Percentiles rank a stretch among this genome's conserved stretches.
These are phyloP conservation scores for Dendrolimus pini DNA, from an alignment of 2,888 invertebrate genomes.

Conservation along the genomic window DNA sequence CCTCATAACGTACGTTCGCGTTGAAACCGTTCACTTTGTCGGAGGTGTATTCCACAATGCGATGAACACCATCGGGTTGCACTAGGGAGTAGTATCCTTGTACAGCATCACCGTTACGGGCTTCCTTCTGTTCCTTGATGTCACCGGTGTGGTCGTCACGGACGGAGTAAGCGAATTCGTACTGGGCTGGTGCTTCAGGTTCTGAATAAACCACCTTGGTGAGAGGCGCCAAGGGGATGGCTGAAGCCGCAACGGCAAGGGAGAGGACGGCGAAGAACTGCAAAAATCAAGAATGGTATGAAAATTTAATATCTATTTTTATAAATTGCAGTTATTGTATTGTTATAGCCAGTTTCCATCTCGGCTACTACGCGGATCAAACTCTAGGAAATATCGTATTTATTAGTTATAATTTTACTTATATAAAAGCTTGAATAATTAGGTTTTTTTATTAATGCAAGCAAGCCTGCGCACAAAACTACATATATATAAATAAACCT, in stretches of 20 bases:
- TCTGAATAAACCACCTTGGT: constrained; percentile 47
- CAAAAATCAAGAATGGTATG: constrained; percentile 5
- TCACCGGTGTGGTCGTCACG: constrained; percentile 56
- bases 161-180: constrained; percentile 63
- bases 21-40: constrained; percentile 63
- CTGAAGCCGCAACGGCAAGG: constrained; percentile 37
- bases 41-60: constrained; percentile 64
- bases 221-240: constrained; percentile 34
- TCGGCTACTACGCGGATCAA: too few relatives aligned
- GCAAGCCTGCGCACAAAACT: too few relatives aligned
- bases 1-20: constrained; percentile 63
- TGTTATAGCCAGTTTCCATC: too few relatives aligned
- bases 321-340: too few relatives aligned
- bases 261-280: constrained; percentile 37
- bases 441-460: too few relatives aligned
- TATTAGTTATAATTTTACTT: too few relatives aligned
- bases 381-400: too few relatives aligned
- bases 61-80: constrained; percentile 62
- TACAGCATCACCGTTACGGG: constrained; percentile 56
- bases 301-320: too few relatives aligned
- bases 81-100: constrained; percentile 66
- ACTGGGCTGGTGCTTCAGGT: constrained; percentile 52
- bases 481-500: too few relatives aligned
- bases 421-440: too few relatives aligned
- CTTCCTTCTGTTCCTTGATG: constrained; percentile 64